phyloP scores from a whole-genome alignment of 2,113 vertebrate species.

The Ceuthmochares aereus region DNA sequence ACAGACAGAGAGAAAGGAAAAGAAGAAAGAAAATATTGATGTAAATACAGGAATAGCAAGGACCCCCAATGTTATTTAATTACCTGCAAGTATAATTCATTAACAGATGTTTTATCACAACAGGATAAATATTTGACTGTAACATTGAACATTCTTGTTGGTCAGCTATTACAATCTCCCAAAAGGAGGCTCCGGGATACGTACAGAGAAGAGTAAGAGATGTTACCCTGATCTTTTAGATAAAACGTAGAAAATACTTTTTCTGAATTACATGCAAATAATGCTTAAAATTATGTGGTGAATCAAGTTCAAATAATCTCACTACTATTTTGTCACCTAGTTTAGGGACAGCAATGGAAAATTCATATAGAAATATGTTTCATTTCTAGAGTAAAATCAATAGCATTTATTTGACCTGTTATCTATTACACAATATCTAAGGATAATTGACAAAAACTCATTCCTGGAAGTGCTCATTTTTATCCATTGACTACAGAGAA shows the following conservation, averaged over 20 bases:
- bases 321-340: neutral
- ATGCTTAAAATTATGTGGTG: neutral
- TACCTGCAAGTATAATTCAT: neutral
- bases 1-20: neutral
- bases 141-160: neutral
- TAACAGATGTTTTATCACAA: slow-evolving; percentile 1
- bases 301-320: neutral
- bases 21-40: neutral
- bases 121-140: neutral
- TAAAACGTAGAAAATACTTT: neutral
- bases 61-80: neutral
- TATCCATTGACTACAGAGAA: slow-evolving; percentile 5
- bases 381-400: neutral
- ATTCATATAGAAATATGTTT: neutral
- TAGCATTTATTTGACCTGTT: neutral
- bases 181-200: neutral
- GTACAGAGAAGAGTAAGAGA: neutral
- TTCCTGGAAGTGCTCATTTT: slow-evolving; percentile 22
- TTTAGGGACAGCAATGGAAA: neutral
- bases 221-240: neutral
- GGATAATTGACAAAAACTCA: slow-evolving; percentile 13
- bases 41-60: neutral
- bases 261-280: neutral
- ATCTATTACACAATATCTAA: neutral
- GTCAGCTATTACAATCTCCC: neutral